phyloP scores from a whole-genome alignment of 1,140 invertebrate species.

The Drosophila willistoni region DNA sequence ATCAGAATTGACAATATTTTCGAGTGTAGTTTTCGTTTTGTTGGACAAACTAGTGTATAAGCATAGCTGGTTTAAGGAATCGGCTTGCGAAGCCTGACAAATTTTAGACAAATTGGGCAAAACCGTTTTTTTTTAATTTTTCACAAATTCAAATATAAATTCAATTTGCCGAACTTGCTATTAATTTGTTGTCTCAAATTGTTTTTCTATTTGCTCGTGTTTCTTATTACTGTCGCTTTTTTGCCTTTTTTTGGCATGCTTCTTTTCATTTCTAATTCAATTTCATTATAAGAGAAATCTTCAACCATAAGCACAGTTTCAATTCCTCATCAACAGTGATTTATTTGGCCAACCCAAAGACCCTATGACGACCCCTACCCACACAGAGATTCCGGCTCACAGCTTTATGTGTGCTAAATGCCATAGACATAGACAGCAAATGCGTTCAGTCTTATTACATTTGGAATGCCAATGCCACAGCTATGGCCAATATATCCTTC shows the following conservation, averaged over 20 bases:
- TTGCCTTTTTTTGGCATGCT: neutral
- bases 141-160: neutral
- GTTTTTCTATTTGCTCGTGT: slow-evolving; percentile 6
- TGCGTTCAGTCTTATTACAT: slow-evolving; percentile 12
- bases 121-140: neutral
- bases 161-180: neutral
- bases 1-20: too few species aligned
- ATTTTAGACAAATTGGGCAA: neutral
- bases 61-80: too few species aligned
- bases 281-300: slow-evolving; percentile 12
- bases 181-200: slow-evolving; percentile 8
- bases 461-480: slow-evolving; percentile 4
- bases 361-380: slow-evolving; percentile 5
- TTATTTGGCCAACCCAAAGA: slow-evolving; percentile 22
- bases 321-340: slow-evolving; percentile 12
- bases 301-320: slow-evolving; percentile 11
- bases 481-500: slow-evolving; percentile 9
- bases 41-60: too few species aligned
- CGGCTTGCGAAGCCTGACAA: neutral
- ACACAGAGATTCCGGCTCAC: slow-evolving; percentile 10
- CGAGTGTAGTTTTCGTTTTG: too few species aligned
- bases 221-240: neutral
- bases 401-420: slow-evolving; percentile 39
- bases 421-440: slow-evolving; percentile 20
- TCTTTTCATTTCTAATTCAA: slow-evolving; percentile 11